Percentiles rank a stretch among this genome's conserved stretches.
Conservation (phyloP, 2,113 vertebrate genomes). For the Chelonoidis abingdonii region DNA sequence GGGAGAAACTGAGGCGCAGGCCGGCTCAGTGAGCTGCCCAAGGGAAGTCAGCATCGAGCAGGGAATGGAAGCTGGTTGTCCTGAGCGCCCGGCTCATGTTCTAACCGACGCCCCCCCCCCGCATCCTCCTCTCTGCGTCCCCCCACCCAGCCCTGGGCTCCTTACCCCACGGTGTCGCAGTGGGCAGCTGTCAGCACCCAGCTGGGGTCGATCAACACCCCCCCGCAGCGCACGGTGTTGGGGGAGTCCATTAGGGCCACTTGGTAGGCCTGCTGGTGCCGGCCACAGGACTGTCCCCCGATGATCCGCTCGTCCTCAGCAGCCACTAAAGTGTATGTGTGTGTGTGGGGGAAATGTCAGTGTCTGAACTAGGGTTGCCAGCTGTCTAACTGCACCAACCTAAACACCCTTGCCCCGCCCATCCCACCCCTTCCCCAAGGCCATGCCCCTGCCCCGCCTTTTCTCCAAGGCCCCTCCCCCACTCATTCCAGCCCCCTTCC, state of each 20-base stretch:
- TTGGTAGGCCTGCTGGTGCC: constrained; percentile 41
- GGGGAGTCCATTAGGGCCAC: constrained; percentile 63
- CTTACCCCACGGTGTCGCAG: constrained; percentile 61
- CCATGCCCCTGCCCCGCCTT: too few species aligned
- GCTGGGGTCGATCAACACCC: constrained; percentile 84
- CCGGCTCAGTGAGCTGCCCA: too few species aligned
- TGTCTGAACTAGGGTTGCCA: neutral
- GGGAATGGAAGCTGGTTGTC: neutral
- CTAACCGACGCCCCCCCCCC: neutral
- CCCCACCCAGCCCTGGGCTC: neutral
- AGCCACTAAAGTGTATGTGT: neutral
- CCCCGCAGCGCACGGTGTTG: constrained; percentile 77
- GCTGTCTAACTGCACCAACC: too few species aligned
- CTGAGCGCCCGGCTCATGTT: neutral
- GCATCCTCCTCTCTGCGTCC: too few species aligned
- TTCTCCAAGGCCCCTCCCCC: too few species aligned
- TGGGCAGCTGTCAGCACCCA: constrained; percentile 91
- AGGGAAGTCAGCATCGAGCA: neutral
- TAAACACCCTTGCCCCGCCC: too few species aligned
- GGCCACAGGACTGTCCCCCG: neutral
- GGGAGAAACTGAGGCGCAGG: neutral
- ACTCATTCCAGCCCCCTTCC: too few species aligned
- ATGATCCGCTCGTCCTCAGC: neutral
- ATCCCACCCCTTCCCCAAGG: too few species aligned
- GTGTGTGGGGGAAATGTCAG: neutral